These are phyloP conservation scores for Gallinago paraguaiae DNA, from an alignment of 2,113 vertebrate genomes.

Conservation along the genomic window DNA sequence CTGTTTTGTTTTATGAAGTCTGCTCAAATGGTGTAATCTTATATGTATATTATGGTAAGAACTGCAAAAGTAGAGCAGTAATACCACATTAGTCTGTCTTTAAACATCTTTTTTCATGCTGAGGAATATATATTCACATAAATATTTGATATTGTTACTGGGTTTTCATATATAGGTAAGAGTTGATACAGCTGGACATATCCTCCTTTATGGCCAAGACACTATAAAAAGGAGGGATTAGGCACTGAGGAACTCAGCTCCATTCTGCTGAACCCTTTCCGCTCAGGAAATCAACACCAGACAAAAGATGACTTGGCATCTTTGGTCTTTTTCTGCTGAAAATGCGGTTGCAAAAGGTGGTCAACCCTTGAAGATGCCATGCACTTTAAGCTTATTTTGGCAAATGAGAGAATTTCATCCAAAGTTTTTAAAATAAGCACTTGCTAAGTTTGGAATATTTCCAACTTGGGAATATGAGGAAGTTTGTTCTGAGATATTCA, in stretches of 20 bases:
- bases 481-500: not conserved
- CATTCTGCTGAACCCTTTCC: not conserved
- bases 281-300: not conserved
- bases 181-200: not conserved
- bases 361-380: fast-evolving
- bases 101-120: not conserved
- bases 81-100: not conserved
- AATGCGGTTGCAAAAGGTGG: not conserved
- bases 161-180: not conserved
- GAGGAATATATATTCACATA: not conserved
- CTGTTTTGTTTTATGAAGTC: not conserved
- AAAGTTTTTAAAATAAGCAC: not conserved
- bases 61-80: not conserved
- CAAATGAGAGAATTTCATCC: not conserved
- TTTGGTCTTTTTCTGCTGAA: not conserved
- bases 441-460: not conserved
- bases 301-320: not conserved
- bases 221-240: not conserved
- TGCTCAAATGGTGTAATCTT: not conserved
- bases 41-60: fast-evolving
- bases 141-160: not conserved
- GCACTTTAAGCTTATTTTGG: not conserved
- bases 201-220: not conserved
- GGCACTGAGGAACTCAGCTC: not conserved
- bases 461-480: not conserved